phyloP scores from a whole-genome alignment of 2,888 invertebrate genomes.

The Seira ritae region DNA sequence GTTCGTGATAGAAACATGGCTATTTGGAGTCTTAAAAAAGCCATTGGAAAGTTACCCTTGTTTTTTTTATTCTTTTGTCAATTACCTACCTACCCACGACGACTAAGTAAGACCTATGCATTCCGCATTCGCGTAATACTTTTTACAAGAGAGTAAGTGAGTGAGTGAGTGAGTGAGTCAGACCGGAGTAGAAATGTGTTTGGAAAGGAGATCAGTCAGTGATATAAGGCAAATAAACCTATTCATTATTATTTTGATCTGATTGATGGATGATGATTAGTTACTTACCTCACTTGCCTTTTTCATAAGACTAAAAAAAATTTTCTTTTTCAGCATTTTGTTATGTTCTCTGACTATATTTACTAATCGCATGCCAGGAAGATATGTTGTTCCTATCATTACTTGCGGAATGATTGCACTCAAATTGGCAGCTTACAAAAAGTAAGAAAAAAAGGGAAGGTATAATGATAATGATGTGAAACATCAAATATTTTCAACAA shows the following conservation, averaged over 20 bases:
- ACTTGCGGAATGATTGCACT: slow-evolving; percentile 4
- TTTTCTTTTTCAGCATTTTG: not conserved
- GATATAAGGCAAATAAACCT: slow-evolving; percentile 9
- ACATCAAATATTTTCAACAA: slow-evolving; percentile 14
- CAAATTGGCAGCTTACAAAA: slow-evolving; percentile 1
- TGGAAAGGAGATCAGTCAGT: not conserved
- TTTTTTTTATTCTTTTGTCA: not conserved
- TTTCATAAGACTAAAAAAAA: not conserved
- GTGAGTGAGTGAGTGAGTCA: too few relatives aligned
- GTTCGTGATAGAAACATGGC: not conserved
- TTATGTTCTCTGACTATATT: too few relatives aligned
- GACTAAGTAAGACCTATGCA: too few relatives aligned
- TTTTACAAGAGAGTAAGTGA: too few relatives aligned
- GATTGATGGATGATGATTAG: slow-evolving; percentile 16
- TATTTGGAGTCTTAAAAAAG: not conserved
- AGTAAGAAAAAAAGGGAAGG: not conserved
- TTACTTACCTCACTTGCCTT: slow-evolving; percentile 2
- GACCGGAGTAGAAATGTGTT: not conserved
- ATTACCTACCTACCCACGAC: not conserved
- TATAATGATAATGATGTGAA: slow-evolving; percentile 42
- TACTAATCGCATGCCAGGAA: slow-evolving; percentile 4
- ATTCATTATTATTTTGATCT: slow-evolving; percentile 4
- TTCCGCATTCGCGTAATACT: too few relatives aligned
- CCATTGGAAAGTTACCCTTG: not conserved
- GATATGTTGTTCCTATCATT: slow-evolving; percentile 9